These are phyloP conservation scores for Cyanocitta stelleri DNA, from an alignment of 2,113 vertebrate genomes.

Conservation along the genomic window DNA sequence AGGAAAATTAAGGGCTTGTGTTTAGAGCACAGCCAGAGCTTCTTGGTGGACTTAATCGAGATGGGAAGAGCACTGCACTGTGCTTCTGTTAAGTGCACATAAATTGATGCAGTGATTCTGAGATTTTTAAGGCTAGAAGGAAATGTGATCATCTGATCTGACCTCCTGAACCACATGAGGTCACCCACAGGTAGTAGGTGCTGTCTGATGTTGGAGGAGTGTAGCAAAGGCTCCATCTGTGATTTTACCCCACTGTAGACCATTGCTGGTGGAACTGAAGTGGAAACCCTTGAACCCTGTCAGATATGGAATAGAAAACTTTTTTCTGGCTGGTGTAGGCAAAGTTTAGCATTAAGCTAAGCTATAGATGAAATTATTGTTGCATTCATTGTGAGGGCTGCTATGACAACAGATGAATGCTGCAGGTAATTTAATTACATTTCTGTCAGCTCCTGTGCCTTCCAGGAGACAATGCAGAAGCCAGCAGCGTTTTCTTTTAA, in stretches of 20 bases:
- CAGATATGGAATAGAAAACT: background rate
- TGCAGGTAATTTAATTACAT: constrained; percentile 56
- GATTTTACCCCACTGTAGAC: background rate
- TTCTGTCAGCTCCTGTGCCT: constrained; percentile 26
- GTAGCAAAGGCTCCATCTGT: background rate
- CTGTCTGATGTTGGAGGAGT: background rate
- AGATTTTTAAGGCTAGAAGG: background rate
- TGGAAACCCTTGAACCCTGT: background rate
- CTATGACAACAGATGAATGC: constrained; percentile 60
- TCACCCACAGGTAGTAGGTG: background rate
- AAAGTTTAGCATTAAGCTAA: background rate
- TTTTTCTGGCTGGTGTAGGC: background rate
- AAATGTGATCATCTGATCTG: background rate
- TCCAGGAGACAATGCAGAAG: constrained; percentile 24
- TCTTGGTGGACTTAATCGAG: background rate
- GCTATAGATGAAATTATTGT: constrained; percentile 1
- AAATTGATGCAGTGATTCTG: background rate
- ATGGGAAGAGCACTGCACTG: background rate
- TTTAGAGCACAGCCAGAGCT: background rate
- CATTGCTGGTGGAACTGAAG: background rate
- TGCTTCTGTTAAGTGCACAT: background rate
- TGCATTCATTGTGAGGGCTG: constrained; percentile 29
- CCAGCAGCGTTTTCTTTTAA: constrained; percentile 28
- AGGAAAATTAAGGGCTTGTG: background rate
- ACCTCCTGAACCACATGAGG: background rate